Evolutionary conservation across 2,888 invertebrate species (phyloP).

Genomic region (Campaea margaritaria): DNA sequence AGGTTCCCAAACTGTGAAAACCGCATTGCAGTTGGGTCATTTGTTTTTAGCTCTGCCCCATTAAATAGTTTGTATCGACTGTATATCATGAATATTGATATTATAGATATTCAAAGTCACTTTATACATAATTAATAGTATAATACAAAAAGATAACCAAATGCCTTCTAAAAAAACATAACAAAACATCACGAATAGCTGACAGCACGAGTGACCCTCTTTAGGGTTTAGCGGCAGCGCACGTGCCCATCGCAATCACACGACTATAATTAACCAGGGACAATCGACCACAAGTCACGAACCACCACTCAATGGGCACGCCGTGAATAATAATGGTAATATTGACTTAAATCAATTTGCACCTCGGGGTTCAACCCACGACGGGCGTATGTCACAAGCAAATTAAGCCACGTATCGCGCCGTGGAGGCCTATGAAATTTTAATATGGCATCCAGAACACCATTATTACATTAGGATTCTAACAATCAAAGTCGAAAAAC

Average conservation of each 20-base stretch:
- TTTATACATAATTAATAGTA: too few species aligned
- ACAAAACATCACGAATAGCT: conserved; percentile 52
- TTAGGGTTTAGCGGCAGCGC: conserved; percentile 66
- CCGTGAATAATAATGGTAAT: conserved; percentile 71
- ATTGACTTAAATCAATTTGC: conserved; percentile 48
- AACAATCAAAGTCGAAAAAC: too few species aligned
- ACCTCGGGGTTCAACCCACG: conserved; percentile 28
- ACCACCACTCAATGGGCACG: conserved; percentile 60
- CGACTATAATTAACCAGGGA: conserved; percentile 70
- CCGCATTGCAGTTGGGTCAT: too few species aligned
- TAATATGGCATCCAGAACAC: conserved; percentile 49
- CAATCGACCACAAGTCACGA: conserved; percentile 79
- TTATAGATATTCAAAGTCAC: too few species aligned
- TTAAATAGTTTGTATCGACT: too few species aligned
- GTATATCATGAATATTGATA: too few species aligned
- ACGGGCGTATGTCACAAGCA: conserved; percentile 22
- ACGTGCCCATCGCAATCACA: conserved; percentile 72
- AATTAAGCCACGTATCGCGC: conserved; percentile 17
- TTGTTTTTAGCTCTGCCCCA: too few species aligned
- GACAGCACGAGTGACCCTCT: conserved; percentile 73
- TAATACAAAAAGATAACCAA: not conserved
- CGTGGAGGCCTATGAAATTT: conserved; percentile 14
- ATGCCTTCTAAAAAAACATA: conserved; percentile 15
- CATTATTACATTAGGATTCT: too few species aligned
- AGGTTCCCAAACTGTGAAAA: too few species aligned